Conservation (phyloP, 2,797 vertebrate genomes). For the Ceyx erithaca region DNA sequence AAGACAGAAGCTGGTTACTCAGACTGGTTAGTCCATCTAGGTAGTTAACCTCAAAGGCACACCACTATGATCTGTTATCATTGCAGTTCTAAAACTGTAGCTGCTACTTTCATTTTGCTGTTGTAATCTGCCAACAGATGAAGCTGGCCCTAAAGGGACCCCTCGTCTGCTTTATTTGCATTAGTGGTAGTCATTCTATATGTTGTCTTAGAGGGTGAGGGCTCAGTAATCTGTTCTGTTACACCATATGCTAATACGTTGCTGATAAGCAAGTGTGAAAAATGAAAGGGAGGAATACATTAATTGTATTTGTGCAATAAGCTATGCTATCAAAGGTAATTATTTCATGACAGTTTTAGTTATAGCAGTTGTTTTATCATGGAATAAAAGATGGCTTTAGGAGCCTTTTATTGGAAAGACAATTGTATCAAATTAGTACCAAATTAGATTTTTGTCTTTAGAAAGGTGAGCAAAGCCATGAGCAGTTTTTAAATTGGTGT, state of each 20-base stretch:
- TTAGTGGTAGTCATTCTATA: conserved; percentile 29
- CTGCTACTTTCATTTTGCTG: conserved; percentile 19
- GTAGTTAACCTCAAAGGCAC: neutral
- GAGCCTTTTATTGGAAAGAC: conserved; percentile 81
- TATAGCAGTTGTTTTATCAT: conserved; percentile 81
- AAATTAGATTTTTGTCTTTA: conserved; percentile 86
- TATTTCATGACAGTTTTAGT: conserved; percentile 81
- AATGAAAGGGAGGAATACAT: conserved; percentile 77
- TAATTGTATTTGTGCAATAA: conserved; percentile 80
- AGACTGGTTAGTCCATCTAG: neutral
- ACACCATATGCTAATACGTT: conserved; percentile 71
- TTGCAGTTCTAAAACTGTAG: conserved; percentile 1
- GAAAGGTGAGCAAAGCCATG: conserved; percentile 84
- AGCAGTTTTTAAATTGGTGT: conserved; percentile 83
- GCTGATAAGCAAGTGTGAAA: conserved; percentile 75
- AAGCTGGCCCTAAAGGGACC: conserved; percentile 52
- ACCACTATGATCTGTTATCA: neutral
- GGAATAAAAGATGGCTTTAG: conserved; percentile 80
- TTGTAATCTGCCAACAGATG: conserved; percentile 16
- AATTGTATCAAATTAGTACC: conserved; percentile 84
- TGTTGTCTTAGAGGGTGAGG: neutral
- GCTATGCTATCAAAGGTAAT: conserved; percentile 78
- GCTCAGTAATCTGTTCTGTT: conserved; percentile 56
- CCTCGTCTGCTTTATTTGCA: neutral
- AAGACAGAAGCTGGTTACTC: neutral